These are phyloP conservation scores for Iselma pallidipennis DNA, from an alignment of 2,888 invertebrate genomes.

Conservation along the genomic window DNA sequence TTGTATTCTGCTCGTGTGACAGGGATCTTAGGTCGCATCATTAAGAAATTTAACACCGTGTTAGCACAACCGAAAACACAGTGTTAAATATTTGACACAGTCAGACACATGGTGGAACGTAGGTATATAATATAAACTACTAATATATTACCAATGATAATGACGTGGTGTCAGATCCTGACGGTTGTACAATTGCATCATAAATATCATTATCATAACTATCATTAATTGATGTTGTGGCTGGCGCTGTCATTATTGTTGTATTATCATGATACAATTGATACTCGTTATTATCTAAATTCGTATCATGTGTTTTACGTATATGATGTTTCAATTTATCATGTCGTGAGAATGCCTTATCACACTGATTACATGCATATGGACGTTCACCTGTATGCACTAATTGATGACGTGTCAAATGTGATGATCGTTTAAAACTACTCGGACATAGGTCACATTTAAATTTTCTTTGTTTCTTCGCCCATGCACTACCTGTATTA, in stretches of 20 bases:
- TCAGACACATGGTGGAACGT: no score
- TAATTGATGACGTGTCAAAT: conserved; percentile 69
- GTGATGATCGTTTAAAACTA: conserved; percentile 71
- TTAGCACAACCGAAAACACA: no score
- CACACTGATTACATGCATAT: conserved; percentile 70
- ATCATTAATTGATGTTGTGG: no score
- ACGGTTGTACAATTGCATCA: background rate
- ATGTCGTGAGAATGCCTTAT: conserved; percentile 71
- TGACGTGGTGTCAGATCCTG: background rate
- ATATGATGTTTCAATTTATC: conserved; percentile 74
- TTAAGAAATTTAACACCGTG: no score
- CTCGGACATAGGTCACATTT: conserved; percentile 48
- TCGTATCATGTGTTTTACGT: conserved; percentile 59
- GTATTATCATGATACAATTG: background rate
- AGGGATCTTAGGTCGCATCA: no score
- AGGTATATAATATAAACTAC: no score
- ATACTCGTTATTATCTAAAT: background rate
- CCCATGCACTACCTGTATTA: conserved; percentile 39
- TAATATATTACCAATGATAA: background rate
- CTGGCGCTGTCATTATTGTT: background rate
- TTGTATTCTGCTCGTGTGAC: no score
- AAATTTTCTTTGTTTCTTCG: conserved; percentile 45
- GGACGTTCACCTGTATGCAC: conserved; percentile 75
- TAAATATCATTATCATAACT: background rate
- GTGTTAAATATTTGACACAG: no score